Base-by-base conservation (phyloP, 2,797 vertebrate genomes). In the Coreius guichenoti region DNA sequence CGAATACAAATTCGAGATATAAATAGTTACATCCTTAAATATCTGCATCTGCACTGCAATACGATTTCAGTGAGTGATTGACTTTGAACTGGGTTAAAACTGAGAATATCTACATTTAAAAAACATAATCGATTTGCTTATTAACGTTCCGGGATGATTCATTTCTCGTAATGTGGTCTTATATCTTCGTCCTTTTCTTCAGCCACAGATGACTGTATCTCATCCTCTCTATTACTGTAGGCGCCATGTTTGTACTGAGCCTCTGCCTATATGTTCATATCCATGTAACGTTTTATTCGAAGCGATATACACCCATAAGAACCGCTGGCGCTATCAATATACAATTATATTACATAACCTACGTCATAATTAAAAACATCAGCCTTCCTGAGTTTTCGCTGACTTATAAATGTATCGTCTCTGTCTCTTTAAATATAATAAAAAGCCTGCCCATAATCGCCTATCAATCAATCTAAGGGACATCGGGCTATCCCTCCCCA, bases 221-320 rank as follows among this genome's bases (percentile, higher is more conserved):
- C 51, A 69, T 82, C 63, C 78, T 72, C 49, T 65, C 9, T 69
- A 39, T 73, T 79, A 54, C 80, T 58, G 77, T 43, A 69, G 87
- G 78, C 88, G 90, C 90, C 90, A 90, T 90, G 88, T 89, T 90
- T 72, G 78, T 9, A 43, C 68, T 63, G 47, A 75, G 49, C 77
- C 43, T 58, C 69, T 19, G 61, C 11, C 39, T 54, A 8, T 11
- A 5, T 51, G 17, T 19, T 49, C 7, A 65, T 8, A 45, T 68
- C 12, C 11, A n/a, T 33, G 1, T 11, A 19, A 5, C 11, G 82
- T 58, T 69, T 77, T 17, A 31, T 3, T 8, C n/a, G 63, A 56
- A 16, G 26, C 61, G n/a, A 11, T 17, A 21, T 5, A 67, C 47
- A 29, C 29, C 54, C 19, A 13, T 19, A 26, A 31, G 17, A 82